Conservation (phyloP, 2,888 invertebrate species). For the Argyra leucocephala region DNA sequence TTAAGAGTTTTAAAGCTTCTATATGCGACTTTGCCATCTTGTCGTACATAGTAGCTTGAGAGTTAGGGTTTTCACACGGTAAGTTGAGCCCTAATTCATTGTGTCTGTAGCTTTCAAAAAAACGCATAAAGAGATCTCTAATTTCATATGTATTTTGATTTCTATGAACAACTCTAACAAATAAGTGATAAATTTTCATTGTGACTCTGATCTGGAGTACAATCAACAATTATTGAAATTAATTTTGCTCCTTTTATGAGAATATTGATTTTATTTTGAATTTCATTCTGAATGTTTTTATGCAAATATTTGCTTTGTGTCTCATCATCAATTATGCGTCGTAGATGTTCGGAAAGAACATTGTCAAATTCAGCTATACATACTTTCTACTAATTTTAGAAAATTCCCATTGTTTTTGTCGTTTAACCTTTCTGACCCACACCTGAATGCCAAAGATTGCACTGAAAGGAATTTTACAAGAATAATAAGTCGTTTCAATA, state of each 20-base stretch:
- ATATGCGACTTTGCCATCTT: slow-evolving; percentile 9
- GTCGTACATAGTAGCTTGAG: slow-evolving; percentile 15
- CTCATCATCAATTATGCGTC: no score
- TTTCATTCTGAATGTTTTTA: no score
- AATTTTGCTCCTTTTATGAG: no score
- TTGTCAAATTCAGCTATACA: slow-evolving; percentile 13
- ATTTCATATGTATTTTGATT: no score
- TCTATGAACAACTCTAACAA: no score
- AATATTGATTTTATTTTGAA: no score
- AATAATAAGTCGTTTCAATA: slow-evolving; percentile 14
- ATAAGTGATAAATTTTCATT: no score
- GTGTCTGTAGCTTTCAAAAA: no score
- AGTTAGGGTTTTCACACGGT: slow-evolving; percentile 16
- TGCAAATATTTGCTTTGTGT: neutral
- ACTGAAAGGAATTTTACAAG: slow-evolving; percentile 12
- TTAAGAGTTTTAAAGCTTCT: slow-evolving; percentile 16
- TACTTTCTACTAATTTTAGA: slow-evolving; percentile 14
- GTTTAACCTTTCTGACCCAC: slow-evolving; percentile 12
- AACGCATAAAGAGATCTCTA: no score
- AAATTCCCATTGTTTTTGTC: slow-evolving; percentile 16
- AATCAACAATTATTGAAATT: no score
- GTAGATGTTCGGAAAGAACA: slow-evolving; percentile 11
- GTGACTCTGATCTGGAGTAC: no score
- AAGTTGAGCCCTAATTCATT: no score
- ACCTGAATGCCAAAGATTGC: slow-evolving; percentile 15